Conservation (phyloP, 1,140 invertebrate species). For the Diachasma alloeum region DNA sequence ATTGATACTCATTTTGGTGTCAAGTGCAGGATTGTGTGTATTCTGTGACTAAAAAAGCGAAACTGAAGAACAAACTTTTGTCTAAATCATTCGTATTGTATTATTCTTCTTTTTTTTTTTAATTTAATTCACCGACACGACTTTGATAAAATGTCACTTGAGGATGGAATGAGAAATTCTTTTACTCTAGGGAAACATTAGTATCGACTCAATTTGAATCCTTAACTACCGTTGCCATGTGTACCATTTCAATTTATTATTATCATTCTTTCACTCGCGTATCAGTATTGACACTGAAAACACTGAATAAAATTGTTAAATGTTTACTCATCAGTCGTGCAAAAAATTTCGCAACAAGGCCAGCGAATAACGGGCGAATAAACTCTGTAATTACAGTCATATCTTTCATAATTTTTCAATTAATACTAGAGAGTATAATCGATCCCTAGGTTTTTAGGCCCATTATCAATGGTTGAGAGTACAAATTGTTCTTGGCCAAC, state of each 20-base stretch:
- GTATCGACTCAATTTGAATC: neutral
- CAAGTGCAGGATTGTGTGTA: constrained; percentile 57
- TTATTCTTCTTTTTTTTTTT: neutral
- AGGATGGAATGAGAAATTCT: neutral
- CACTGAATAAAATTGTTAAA: neutral
- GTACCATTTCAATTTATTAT: neutral
- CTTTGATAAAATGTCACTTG: neutral
- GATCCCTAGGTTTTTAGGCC: neutral
- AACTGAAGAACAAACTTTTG: constrained; percentile 47
- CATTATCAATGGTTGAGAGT: neutral
- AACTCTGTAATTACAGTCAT: constrained; percentile 16
- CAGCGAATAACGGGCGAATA: constrained; percentile 25
- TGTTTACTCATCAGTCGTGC: neutral
- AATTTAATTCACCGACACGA: neutral
- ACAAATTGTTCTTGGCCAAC: neutral
- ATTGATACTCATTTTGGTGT: constrained; percentile 45
- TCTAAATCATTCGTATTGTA: constrained; percentile 32
- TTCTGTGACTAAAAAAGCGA: constrained; percentile 62
- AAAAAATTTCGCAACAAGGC: constrained; percentile 24
- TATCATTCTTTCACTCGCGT: neutral
- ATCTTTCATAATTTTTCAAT: constrained; percentile 1
- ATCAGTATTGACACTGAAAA: neutral
- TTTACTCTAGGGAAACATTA: neutral
- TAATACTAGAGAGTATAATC: neutral
- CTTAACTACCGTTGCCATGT: constrained; percentile 6